Percentiles rank a stretch among this genome's conserved stretches.
Conservation (phyloP, 2,113 vertebrate species). For the Chitala chitala region DNA sequence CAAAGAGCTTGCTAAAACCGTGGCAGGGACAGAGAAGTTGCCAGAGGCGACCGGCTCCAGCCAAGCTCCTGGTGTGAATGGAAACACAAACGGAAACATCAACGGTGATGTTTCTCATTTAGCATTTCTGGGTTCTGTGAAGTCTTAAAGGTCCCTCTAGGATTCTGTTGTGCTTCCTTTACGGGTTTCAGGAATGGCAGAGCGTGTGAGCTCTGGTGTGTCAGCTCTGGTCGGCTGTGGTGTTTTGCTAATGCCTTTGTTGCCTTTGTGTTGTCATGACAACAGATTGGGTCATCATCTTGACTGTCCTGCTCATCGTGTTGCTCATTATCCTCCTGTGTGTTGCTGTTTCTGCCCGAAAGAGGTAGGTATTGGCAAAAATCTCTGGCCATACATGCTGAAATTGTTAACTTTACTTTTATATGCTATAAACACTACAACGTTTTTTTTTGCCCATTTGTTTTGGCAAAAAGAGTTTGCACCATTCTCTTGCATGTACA, state of each 20-base stretch:
- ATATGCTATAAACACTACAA: background rate
- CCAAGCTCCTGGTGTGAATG: background rate
- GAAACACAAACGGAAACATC: background rate
- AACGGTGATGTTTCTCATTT: background rate
- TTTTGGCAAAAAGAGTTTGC: background rate
- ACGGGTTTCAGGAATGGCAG: background rate
- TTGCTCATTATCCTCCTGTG: conserved; percentile 7
- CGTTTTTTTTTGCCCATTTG: background rate
- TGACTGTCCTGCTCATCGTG: background rate
- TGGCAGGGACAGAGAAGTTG: background rate
- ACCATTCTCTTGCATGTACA: too few species aligned
- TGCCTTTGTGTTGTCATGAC: background rate
- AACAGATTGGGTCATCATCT: conserved; percentile 9
- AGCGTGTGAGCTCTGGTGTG: too few species aligned
- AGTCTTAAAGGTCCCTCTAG: too few species aligned
- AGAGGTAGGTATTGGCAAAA: background rate
- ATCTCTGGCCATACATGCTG: background rate
- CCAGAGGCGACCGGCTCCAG: background rate
- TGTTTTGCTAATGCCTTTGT: too few species aligned
- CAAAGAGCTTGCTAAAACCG: background rate
- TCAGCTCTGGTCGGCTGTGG: too few species aligned
- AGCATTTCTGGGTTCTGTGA: too few species aligned
- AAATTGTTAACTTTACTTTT: background rate
- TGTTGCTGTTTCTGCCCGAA: background rate
- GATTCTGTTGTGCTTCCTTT: background rate